These are phyloP conservation scores for Silurus asotus DNA, from an alignment of 2,113 vertebrate species.

Conservation along the genomic window DNA sequence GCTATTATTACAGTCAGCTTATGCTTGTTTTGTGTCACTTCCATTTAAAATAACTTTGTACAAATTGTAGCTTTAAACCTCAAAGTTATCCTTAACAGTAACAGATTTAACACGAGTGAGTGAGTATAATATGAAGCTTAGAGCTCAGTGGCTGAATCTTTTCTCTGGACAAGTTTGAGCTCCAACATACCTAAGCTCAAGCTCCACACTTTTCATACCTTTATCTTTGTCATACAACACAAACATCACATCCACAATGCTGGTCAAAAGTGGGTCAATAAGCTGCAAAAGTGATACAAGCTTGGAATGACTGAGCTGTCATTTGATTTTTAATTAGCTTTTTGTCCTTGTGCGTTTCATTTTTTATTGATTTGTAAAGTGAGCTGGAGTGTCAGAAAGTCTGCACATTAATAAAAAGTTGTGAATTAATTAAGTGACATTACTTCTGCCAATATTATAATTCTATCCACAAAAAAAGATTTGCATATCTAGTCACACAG, in stretches of 20 bases:
- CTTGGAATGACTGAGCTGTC: not conserved
- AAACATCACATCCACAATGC: too few species aligned
- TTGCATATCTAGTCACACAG: not conserved
- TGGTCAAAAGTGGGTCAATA: not conserved
- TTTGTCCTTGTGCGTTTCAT: not conserved
- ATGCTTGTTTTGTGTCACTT: not conserved
- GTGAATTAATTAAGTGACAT: not conserved
- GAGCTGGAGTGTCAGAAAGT: not conserved
- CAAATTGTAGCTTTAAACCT: not conserved
- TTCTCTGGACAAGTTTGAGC: not conserved
- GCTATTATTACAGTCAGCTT: not conserved
- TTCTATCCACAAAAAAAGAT: not conserved
- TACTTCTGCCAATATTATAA: not conserved
- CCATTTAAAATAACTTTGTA: not conserved
- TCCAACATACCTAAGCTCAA: not conserved
- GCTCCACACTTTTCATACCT: not conserved
- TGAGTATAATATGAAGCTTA: not conserved
- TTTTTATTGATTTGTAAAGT: not conserved
- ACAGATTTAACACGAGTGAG: not conserved
- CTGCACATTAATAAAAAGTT: not conserved
- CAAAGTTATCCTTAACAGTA: not conserved
- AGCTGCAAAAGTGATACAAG: not conserved
- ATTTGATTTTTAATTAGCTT: not conserved
- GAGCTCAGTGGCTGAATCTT: not conserved
- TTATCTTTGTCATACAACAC: too few species aligned